These are phyloP conservation scores for Platycheirus rosarum DNA, from an alignment of 2,888 invertebrate species.

Conservation along the genomic window DNA sequence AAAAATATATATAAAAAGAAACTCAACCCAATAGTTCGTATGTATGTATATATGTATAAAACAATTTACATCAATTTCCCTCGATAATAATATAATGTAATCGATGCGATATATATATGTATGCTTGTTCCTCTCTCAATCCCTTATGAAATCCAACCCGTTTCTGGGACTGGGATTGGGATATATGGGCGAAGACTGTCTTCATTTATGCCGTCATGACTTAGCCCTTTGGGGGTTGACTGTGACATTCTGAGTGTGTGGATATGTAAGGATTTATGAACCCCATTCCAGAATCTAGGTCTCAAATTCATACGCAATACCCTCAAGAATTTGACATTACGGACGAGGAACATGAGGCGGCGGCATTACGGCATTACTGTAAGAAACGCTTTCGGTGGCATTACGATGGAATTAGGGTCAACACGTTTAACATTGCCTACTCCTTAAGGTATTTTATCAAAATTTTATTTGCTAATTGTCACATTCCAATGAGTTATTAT, in stretches of 20 bases:
- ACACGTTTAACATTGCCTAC: constrained; percentile 46
- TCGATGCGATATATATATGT: constrained; percentile 65
- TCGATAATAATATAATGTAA: constrained; percentile 63
- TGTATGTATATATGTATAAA: constrained; percentile 65
- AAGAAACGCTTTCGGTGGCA: not conserved
- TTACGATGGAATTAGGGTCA: constrained; percentile 44
- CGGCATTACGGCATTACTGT: constrained; percentile 3
- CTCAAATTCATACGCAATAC: constrained; percentile 47
- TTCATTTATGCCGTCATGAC: constrained; percentile 60
- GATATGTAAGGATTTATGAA: constrained; percentile 47
- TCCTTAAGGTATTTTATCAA: constrained; percentile 36
- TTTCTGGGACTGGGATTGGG: constrained; percentile 10
- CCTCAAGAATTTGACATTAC: too few species aligned
- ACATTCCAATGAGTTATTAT: constrained; percentile 26
- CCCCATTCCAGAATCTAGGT: constrained; percentile 11
- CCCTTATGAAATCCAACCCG: constrained; percentile 29
- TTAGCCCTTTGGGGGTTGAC: constrained; percentile 50
- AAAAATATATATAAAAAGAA: too few species aligned
- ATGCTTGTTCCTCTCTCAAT: constrained; percentile 14
- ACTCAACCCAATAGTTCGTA: constrained; percentile 45
- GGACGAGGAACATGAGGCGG: too few species aligned
- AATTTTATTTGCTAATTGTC: constrained; percentile 50
- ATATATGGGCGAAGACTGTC: constrained; percentile 17
- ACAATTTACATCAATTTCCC: constrained; percentile 73
- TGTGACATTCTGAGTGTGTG: constrained; percentile 24